Percentiles rank a stretch among this genome's conserved stretches.
Conservation (phyloP, 2,113 vertebrate genomes). For the Pelodiscus sinensis region DNA sequence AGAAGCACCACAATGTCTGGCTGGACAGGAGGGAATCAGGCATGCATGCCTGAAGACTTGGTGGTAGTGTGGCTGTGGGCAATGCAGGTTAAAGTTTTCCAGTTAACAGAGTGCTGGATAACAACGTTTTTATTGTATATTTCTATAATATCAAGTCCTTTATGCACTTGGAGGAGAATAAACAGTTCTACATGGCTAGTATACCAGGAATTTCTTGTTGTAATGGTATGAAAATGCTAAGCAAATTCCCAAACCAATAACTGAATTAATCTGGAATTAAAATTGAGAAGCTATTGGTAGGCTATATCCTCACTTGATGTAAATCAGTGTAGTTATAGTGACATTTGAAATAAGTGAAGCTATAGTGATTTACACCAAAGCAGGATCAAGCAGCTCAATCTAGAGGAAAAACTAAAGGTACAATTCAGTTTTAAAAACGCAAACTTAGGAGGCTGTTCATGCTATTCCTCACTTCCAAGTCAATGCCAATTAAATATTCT, state of each 20-base stretch:
- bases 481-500: constrained; percentile 1
- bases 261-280: background rate
- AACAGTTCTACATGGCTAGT: background rate
- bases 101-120: too few species aligned
- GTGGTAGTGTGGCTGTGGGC: too few species aligned
- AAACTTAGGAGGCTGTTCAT: background rate
- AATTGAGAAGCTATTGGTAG: background rate
- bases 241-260: background rate
- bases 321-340: background rate
- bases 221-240: background rate
- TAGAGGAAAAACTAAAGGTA: background rate
- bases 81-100: too few species aligned
- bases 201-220: background rate
- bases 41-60: too few species aligned
- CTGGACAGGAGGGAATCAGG: too few species aligned
- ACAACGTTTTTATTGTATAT: too few species aligned
- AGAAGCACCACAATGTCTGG: too few species aligned
- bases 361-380: background rate
- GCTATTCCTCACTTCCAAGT: background rate
- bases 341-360: background rate
- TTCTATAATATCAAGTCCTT: background rate
- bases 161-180: background rate
- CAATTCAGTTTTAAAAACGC: background rate
- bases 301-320: background rate
- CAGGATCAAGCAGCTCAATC: background rate